Evolutionary conservation across 1,140 invertebrate species (phyloP).

Genomic region (Drosophila bocki): DNA sequence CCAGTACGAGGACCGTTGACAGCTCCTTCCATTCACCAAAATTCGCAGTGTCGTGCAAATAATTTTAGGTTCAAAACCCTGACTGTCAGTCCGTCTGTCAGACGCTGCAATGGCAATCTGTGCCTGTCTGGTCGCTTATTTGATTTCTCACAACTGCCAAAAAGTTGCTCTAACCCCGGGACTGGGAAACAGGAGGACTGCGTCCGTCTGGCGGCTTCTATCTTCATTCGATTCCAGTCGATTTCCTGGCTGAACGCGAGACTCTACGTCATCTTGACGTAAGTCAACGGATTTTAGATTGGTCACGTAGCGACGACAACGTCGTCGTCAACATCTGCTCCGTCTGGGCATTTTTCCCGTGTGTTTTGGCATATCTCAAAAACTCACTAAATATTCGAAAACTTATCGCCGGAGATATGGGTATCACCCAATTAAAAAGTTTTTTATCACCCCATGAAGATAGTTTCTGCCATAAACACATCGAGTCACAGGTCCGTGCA

Average conservation of each 20-base stretch:
- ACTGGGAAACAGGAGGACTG: slow-evolving; percentile 18
- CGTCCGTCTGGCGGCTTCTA: slow-evolving; percentile 68
- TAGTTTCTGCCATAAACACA: slow-evolving; percentile 73
- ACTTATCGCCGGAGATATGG: slow-evolving; percentile 53
- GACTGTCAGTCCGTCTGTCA: slow-evolving; percentile 52
- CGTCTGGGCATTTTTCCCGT: slow-evolving; percentile 36
- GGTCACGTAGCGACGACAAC: slow-evolving; percentile 66
- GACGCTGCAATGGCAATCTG: slow-evolving; percentile 44
- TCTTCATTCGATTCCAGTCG: slow-evolving; percentile 79
- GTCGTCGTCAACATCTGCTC: slow-evolving; percentile 62
- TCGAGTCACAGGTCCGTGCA: slow-evolving; percentile 61
- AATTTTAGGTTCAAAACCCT: slow-evolving; percentile 67
- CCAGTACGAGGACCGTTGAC: not conserved
- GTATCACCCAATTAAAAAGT: slow-evolving; percentile 76
- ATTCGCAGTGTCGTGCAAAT: slow-evolving; percentile 58
- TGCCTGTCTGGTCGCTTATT: slow-evolving; percentile 61
- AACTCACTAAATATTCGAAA: slow-evolving; percentile 47
- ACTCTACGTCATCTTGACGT: slow-evolving; percentile 77
- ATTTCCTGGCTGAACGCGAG: slow-evolving; percentile 73
- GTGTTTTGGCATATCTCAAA: slow-evolving; percentile 58
- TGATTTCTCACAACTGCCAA: slow-evolving; percentile 73
- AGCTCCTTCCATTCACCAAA: slow-evolving; percentile 8
- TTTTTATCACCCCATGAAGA: slow-evolving; percentile 74
- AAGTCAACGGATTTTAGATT: slow-evolving; percentile 81
- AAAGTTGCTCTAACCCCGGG: slow-evolving; percentile 39